Evolutionary conservation across 2,888 invertebrate genomes (phyloP).

Genomic region (Apodemia hepburni): DNA sequence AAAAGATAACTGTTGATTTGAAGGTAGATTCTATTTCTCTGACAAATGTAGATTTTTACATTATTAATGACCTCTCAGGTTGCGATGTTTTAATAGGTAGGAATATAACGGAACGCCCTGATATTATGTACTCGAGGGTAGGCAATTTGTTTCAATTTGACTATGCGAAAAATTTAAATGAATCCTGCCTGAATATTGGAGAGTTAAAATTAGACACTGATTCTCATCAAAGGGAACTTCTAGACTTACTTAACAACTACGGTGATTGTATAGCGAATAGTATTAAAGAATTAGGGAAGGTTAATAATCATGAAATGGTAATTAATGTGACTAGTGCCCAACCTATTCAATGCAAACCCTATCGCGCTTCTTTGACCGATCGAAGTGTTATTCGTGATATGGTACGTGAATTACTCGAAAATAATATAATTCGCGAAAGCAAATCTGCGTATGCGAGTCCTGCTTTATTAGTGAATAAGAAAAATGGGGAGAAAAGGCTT

Average conservation of each 20-base stretch:
- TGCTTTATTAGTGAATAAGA: slow-evolving; percentile 12
- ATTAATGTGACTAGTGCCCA: background rate
- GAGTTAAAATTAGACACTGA: background rate
- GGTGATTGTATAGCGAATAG: background rate
- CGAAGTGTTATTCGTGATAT: slow-evolving; percentile 9
- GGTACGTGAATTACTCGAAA: slow-evolving; percentile 4
- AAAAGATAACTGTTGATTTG: background rate
- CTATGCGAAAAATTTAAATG: background rate
- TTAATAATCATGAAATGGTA: slow-evolving; percentile 13
- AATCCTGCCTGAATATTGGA: background rate
- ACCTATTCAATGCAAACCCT: slow-evolving; percentile 12
- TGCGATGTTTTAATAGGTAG: slow-evolving; percentile 31
- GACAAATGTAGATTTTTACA: background rate
- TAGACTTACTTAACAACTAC: slow-evolving; percentile 19
- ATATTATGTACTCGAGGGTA: slow-evolving; percentile 12
- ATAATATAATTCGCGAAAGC: slow-evolving; percentile 25
- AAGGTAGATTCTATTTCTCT: background rate
- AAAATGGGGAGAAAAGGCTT: slow-evolving; percentile 16
- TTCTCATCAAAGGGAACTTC: slow-evolving; percentile 25
- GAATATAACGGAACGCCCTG: slow-evolving; percentile 16
- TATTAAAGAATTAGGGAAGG: slow-evolving; percentile 12
- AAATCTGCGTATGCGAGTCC: slow-evolving; percentile 27
- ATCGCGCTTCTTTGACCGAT: background rate
- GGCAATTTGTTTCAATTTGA: slow-evolving; percentile 5
- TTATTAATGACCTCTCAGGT: slow-evolving; percentile 20